A percentile compares a stretch with the other conserved stretches of the same genome.
Conservation (phyloP, 2,888 invertebrate genomes). For the Horisme vitalbata region DNA sequence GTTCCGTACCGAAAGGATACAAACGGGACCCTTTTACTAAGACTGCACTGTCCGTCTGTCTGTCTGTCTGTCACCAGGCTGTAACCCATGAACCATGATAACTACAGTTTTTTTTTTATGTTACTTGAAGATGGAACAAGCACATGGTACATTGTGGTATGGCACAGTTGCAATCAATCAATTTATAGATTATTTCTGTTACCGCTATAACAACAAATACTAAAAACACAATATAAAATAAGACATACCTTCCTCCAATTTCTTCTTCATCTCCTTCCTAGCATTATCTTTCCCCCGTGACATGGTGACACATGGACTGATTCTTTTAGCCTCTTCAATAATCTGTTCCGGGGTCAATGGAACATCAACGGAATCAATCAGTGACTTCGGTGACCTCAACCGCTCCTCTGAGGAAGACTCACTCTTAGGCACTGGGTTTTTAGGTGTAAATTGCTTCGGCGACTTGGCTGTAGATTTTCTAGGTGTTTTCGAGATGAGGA, state of each 20-base stretch:
- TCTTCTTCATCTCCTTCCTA: conserved; percentile 78
- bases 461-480: conserved; percentile 19
- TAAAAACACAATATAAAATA: not conserved
- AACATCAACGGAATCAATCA: too few species aligned
- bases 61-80: too few species aligned
- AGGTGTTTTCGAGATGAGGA: conserved; percentile 15
- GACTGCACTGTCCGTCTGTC: too few species aligned
- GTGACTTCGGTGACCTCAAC: conserved; percentile 58
- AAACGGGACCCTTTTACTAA: too few species aligned
- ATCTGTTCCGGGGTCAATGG: conserved; percentile 58
- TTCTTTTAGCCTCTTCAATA: conserved; percentile 49
- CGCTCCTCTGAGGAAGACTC: conserved; percentile 66
- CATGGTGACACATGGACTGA: conserved; percentile 83
- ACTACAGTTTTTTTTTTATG: too few species aligned
- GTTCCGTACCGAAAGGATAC: too few species aligned
- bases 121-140: too few species aligned
- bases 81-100: too few species aligned
- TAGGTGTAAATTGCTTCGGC: conserved; percentile 42
- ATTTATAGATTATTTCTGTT: too few species aligned
- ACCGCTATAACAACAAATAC: too few species aligned
- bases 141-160: too few species aligned
- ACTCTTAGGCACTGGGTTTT: conserved; percentile 56
- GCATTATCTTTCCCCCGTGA: conserved; percentile 84
- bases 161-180: too few species aligned
- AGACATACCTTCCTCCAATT: conserved; percentile 63